Conservation (phyloP, 2,888 invertebrate genomes). For the Cephonodes hylas region DNA sequence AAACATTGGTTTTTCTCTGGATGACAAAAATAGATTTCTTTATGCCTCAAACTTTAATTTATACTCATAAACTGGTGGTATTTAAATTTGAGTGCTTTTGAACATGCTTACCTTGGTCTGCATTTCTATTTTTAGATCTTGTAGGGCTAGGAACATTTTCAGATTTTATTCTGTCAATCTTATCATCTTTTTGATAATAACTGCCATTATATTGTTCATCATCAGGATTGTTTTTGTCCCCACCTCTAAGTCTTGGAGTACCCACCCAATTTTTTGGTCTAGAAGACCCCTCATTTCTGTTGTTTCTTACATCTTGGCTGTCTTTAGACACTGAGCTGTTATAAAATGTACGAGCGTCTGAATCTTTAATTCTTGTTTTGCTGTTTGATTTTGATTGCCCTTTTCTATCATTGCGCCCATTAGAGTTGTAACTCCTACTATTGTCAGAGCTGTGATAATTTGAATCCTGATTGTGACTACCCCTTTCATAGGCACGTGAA, state of each 20-base stretch:
- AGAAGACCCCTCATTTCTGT: constrained; percentile 52
- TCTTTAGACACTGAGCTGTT: constrained; percentile 64
- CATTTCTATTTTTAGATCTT: constrained; percentile 44
- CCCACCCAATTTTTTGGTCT: constrained; percentile 58
- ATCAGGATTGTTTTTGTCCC: constrained; percentile 54
- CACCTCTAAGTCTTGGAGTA: constrained; percentile 53
- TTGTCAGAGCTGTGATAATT: constrained; percentile 24
- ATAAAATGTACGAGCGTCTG: constrained; percentile 65
- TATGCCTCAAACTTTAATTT: no score
- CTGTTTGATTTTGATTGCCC: constrained; percentile 54
- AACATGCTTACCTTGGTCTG: constrained; percentile 43
- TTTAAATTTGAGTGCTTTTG: no score
- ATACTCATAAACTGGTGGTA: no score
- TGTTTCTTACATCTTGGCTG: constrained; percentile 59
- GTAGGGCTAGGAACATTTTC: constrained; percentile 52
- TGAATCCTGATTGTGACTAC: constrained; percentile 29
- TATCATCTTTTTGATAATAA: constrained; percentile 57
- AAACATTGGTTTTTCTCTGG: no score
- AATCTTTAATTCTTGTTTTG: constrained; percentile 60
- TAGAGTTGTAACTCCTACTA: constrained; percentile 28
- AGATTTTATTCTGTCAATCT: constrained; percentile 34
- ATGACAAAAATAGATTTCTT: no score
- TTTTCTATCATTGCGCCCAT: constrained; percentile 41
- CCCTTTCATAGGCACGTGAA: constrained; percentile 31
- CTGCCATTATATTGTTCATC: constrained; percentile 71